A percentile compares a stretch with the other conserved stretches of the same genome.
These are phyloP conservation scores for Heliopora coerulea DNA, from an alignment of 92 coral and sea anemone species.

Conservation along the genomic window DNA sequence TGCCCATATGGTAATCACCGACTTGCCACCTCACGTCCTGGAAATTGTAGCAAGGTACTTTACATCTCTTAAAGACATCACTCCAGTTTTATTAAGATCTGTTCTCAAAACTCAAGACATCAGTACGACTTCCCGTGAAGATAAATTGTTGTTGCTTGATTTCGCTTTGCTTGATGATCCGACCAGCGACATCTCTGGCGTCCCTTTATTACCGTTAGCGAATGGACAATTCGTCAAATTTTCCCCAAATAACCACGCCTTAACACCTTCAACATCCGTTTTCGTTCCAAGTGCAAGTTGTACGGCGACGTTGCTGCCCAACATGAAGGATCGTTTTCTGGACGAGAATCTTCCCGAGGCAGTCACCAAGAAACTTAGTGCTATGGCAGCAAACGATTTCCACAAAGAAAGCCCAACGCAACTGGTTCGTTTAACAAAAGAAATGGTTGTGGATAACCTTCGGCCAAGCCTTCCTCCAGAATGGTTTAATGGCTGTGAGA, in stretches of 20 bases:
- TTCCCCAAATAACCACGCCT: slow-evolving; percentile 46
- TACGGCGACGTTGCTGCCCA: slow-evolving; percentile 65
- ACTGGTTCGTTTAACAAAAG: slow-evolving; percentile 61
- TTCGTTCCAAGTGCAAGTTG: slow-evolving; percentile 64
- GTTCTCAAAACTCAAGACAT: slow-evolving; percentile 48
- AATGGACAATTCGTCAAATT: slow-evolving; percentile 64
- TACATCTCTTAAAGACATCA: slow-evolving; percentile 57
- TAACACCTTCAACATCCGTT: slow-evolving; percentile 53
- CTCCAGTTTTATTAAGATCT: slow-evolving; percentile 71
- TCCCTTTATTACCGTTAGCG: slow-evolving; percentile 83
- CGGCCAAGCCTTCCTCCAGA: slow-evolving; percentile 66
- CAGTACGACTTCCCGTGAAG: slow-evolving; percentile 22
- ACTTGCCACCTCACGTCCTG: slow-evolving; percentile 57
- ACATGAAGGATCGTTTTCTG: slow-evolving; percentile 58
- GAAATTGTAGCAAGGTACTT: slow-evolving; percentile 64
- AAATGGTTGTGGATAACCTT: slow-evolving; percentile 72
- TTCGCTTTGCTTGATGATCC: slow-evolving; percentile 68
- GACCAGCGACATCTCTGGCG: slow-evolving; percentile 59
- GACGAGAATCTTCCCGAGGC: slow-evolving; percentile 58
- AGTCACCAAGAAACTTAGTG: slow-evolving; percentile 56
- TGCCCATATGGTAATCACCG: slow-evolving; percentile 62
- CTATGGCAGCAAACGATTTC: slow-evolving; percentile 56
- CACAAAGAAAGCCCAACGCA: slow-evolving; percentile 65
- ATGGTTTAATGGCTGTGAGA: slow-evolving; percentile 59
- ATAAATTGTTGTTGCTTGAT: slow-evolving; percentile 62